Percentiles rank a stretch among this genome's conserved stretches.
These are phyloP conservation scores for Eupeodes corollae DNA, from an alignment of 1,140 invertebrate species.

Conservation along the genomic window DNA sequence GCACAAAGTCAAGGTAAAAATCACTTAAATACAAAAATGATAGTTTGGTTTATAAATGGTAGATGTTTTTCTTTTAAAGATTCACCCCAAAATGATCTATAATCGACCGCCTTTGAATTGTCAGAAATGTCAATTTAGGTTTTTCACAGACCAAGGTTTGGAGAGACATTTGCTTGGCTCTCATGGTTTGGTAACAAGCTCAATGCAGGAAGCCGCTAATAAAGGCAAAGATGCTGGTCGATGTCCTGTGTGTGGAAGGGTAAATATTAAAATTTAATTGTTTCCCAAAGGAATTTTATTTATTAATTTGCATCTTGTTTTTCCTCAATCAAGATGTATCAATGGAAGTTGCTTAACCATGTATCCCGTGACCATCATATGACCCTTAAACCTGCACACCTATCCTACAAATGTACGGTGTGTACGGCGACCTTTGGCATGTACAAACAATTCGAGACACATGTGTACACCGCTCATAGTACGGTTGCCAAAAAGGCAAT, in stretches of 20 bases:
- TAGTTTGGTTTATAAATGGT: too few species aligned
- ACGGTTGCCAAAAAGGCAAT: slow-evolving; percentile 68
- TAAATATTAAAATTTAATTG: slow-evolving; percentile 37
- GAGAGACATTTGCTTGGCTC: slow-evolving; percentile 87
- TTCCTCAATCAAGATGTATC: slow-evolving; percentile 62
- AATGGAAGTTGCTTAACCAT: slow-evolving; percentile 84
- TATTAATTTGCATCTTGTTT: background rate
- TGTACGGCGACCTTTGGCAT: slow-evolving; percentile 89
- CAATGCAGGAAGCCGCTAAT: slow-evolving; percentile 91
- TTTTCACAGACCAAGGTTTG: slow-evolving; percentile 65
- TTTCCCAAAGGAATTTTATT: background rate
- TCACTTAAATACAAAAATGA: background rate
- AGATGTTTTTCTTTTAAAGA: slow-evolving; percentile 40
- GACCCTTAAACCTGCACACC: slow-evolving; percentile 79
- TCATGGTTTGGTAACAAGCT: slow-evolving; percentile 86
- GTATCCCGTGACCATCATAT: slow-evolving; percentile 82
- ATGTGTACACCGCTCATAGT: slow-evolving; percentile 85
- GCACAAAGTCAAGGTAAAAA: slow-evolving; percentile 70
- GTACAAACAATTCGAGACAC: slow-evolving; percentile 90
- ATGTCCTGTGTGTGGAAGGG: slow-evolving; percentile 84
- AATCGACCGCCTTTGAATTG: slow-evolving; percentile 88
- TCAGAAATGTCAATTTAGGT: slow-evolving; percentile 85
- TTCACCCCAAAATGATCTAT: slow-evolving; percentile 92
- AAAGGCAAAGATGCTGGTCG: slow-evolving; percentile 87
- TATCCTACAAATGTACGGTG: slow-evolving; percentile 90